Evolutionary conservation across 2,113 vertebrate species (phyloP), one percentile per base, ranked within the genome.

Genomic region (Neogale vison): DNA sequence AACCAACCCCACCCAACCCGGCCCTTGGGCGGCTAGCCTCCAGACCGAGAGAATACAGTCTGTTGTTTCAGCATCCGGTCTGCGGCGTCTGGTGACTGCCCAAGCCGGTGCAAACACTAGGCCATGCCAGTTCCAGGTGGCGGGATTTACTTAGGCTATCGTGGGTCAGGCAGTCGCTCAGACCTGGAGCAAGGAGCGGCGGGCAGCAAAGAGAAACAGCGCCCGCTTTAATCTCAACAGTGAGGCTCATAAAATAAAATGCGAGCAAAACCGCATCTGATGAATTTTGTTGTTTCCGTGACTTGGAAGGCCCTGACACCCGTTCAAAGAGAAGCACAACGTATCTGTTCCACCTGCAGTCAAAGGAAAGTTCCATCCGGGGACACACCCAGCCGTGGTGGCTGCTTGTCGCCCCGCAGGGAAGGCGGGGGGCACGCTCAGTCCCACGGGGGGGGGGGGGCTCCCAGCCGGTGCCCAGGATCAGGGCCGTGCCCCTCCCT

Each of bases 391-490:
- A 31, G 14, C 42, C 47, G 3, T 2, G 0, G 26, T 18, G 13
- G 67, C 10, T 3, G 34, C 34, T 2, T 11, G 1, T 12, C n/a
- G 34, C 36, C 24, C 17, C 21, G 20, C 63, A 31, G 63, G 63
- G 12, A 65, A 65, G 63, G 63, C 5, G 6, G 29, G 15, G 29
- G 47, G 24, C 17, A 0, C 15, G 20, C 77, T 72, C 77, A 3
- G 3, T 1, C 18, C 31, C 2, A 0, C 6, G 0, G 0, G n/a
- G 17, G 0, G 4, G 4, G 0, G 0, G n/a, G 17, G 0, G 4
- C 59, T 0, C 50, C 31, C 20, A 6, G 88, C 14, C 47, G 42
- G 10, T 67, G 79, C 34, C 94, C 20, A 8, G 7, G 52, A 34
- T n/a, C 57, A 23, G 36, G 31, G 29, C 4, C 9, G 0, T 0